Evolutionary conservation across 2,797 vertebrate species (phyloP), one percentile per base, ranked within the genome.

Genomic region (Pagetopsis macropterus): DNA sequence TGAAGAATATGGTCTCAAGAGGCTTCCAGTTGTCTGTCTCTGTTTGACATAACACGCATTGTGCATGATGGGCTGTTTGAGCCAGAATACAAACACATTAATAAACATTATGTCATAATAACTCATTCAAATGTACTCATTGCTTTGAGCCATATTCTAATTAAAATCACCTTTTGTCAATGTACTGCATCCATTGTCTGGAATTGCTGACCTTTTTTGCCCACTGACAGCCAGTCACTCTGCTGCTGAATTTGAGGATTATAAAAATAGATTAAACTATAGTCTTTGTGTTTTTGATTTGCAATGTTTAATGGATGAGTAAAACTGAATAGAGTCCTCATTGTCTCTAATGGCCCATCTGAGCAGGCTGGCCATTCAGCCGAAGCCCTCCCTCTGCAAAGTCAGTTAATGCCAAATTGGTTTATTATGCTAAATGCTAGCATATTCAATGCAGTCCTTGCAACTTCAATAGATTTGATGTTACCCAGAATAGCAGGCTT

Each of bases 91-190:
- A 91, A 90, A 93, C 86, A 88, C 82, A 93, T 94, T 90, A 91
- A 93, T 93, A 92, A 92, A 93, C 90, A 93, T 92, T 81, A 88
- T 59, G 73, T 64, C 56, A 68, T 79, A 85, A 91, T 90, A 87
- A 88, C 66, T 84, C 76, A 92, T 89, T 89, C 85, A 87, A 84
- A 88, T 79, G 81, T 86, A 73, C 83, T 84, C 79, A 80, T 89
- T 90, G 83, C 79, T 87, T 86, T 88, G 79, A 89, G 79, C 76
- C 79, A 69, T 75, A 31, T 70, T 72, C 73, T 89, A 93, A 94
- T 94, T 92, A 92, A 88, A 91, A 86, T 68, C 71, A 66, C 71
- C 90, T 82, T 92, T 84, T 92, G 76, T 85, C 54, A 66, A 79
- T 87, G 81, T 89, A 92, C 92, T 90, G 83, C 84, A 85, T 89